These are phyloP conservation scores for Dynastes hyllus DNA, from an alignment of 2,888 invertebrate species.

Conservation along the genomic window DNA sequence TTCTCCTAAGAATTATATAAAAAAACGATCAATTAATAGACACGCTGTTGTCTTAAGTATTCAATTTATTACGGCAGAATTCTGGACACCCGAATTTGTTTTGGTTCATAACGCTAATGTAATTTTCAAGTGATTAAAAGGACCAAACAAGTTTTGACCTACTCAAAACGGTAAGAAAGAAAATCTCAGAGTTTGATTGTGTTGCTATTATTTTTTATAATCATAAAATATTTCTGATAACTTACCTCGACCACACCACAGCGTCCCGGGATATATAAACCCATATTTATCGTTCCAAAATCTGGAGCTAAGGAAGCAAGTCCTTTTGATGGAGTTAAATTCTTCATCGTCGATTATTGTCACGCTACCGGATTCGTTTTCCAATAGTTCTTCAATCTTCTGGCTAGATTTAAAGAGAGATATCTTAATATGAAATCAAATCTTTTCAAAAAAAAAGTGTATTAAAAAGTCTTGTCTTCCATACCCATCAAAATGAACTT, in stretches of 20 bases:
- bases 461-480: background rate
- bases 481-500: constrained; percentile 76
- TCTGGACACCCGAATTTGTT: too few species aligned
- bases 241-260: constrained; percentile 84
- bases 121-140: too few species aligned
- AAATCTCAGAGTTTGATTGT: too few species aligned
- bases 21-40: too few species aligned
- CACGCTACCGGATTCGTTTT: constrained; percentile 74
- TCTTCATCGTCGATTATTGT: constrained; percentile 78
- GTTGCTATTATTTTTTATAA: too few species aligned
- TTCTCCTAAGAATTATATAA: too few species aligned
- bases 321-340: constrained; percentile 74
- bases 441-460: background rate
- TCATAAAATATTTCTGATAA: background rate
- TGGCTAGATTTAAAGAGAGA: constrained; percentile 62
- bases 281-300: constrained; percentile 66
- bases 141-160: too few species aligned
- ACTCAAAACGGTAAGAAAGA: too few species aligned
- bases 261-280: constrained; percentile 81
- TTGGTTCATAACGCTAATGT: too few species aligned
- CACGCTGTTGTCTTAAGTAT: too few species aligned
- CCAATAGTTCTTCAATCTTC: constrained; percentile 71
- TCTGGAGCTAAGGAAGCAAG: constrained; percentile 69
- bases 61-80: too few species aligned
- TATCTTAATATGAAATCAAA: background rate